Conservation (phyloP, 2,888 invertebrate genomes). For the Meiosimyza platycephala region DNA sequence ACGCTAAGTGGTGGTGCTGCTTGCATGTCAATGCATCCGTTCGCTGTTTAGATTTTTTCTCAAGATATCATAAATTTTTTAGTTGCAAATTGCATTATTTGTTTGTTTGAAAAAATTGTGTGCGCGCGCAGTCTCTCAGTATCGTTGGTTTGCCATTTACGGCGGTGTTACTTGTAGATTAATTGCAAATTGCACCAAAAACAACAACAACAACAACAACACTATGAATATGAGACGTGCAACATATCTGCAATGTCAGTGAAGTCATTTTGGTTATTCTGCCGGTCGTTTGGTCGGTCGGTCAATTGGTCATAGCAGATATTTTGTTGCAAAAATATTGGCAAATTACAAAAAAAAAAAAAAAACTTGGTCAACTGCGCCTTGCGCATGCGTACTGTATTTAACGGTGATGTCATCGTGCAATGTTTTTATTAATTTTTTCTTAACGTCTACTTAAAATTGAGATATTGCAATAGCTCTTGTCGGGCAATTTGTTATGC, state of each 20-base stretch:
- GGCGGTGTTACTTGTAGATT: slow-evolving; percentile 49
- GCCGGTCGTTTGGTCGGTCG: slow-evolving; percentile 2
- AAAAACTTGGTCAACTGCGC: slow-evolving; percentile 22
- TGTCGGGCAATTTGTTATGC: too few species aligned
- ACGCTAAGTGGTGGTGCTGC: slow-evolving; percentile 15
- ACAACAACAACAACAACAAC: slow-evolving; percentile 5
- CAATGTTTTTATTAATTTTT: neutral
- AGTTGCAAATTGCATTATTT: neutral
- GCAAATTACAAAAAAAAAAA: neutral
- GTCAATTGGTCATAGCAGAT: slow-evolving; percentile 20
- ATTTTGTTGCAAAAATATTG: neutral
- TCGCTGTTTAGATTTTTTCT: slow-evolving; percentile 24
- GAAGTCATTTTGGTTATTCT: slow-evolving; percentile 21
- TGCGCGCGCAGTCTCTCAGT: slow-evolving; percentile 17
- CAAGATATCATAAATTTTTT: slow-evolving; percentile 21
- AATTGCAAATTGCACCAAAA: slow-evolving; percentile 42
- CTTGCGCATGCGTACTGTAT: slow-evolving; percentile 35
- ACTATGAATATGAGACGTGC: neutral
- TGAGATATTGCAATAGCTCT: neutral
- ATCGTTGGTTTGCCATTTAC: slow-evolving; percentile 44
- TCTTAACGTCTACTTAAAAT: neutral
- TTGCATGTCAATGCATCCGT: neutral
- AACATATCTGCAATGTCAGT: slow-evolving; percentile 21
- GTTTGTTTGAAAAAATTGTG: slow-evolving; percentile 26
- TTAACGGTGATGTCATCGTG: slow-evolving; percentile 38